Conservation (phyloP, 2,888 invertebrate genomes). For the Tenthredo notha region DNA sequence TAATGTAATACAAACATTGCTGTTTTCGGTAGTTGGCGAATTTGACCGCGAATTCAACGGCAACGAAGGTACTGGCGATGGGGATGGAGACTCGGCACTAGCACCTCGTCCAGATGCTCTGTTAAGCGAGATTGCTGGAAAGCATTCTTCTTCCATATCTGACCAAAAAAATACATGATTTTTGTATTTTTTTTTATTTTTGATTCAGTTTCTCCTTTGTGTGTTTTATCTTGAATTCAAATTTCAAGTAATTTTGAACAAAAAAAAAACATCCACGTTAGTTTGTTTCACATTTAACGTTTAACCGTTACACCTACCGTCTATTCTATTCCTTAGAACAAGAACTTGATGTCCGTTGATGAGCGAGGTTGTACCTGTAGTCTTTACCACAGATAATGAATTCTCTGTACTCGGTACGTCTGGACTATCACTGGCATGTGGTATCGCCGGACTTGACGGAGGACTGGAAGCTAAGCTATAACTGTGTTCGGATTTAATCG, state of each 20-base stretch:
- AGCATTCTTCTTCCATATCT: slow-evolving; percentile 96
- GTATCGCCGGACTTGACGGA: slow-evolving; percentile 70
- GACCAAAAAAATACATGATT: not conserved
- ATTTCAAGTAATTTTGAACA: not conserved
- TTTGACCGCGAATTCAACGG: slow-evolving; percentile 53
- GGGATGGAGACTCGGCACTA: slow-evolving; percentile 63
- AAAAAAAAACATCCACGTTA: no score
- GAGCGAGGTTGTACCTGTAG: slow-evolving; percentile 78
- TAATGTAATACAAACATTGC: not conserved
- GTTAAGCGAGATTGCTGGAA: slow-evolving; percentile 89
- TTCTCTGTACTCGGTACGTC: slow-evolving; percentile 62
- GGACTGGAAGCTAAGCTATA: slow-evolving; percentile 84
- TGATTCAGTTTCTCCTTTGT: not conserved
- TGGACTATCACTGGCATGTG: slow-evolving; percentile 65
- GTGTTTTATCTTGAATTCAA: not conserved
- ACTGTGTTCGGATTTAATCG: slow-evolving; percentile 96
- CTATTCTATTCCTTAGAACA: slow-evolving; percentile 82
- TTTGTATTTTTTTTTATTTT: not conserved
- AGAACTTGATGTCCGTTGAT: slow-evolving; percentile 81
- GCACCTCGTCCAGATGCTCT: slow-evolving; percentile 78
- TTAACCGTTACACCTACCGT: slow-evolving; percentile 80
- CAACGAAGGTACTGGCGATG: slow-evolving; percentile 55
- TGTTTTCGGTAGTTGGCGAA: slow-evolving; percentile 53
- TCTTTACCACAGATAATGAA: not conserved
- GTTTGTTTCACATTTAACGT: no score